Evolutionary conservation across 2,888 invertebrate species (phyloP).

Genomic region (Mimumesa dahlbomi): DNA sequence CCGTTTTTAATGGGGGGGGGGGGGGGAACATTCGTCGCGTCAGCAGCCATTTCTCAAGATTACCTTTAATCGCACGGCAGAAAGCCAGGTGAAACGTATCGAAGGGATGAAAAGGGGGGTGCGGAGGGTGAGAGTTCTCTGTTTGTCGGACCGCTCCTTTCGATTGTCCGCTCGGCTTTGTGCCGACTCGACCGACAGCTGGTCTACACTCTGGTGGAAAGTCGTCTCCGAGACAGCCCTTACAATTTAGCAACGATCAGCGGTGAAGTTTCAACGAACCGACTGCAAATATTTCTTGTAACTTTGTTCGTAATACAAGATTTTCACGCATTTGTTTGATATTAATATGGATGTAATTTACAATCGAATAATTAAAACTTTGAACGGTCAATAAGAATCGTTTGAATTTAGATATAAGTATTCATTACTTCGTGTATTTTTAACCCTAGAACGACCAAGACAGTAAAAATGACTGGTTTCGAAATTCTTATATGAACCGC

Average conservation of each 20-base stretch:
- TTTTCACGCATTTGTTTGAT: no score
- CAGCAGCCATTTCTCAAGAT: conserved; percentile 21
- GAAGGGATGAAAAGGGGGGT: conserved; percentile 49
- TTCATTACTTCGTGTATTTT: no score
- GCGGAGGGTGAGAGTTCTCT: conserved; percentile 57
- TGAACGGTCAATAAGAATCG: no score
- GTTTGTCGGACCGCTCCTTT: conserved; percentile 53
- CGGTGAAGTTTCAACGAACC: conserved; percentile 32
- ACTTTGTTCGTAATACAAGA: no score
- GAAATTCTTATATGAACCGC: no score
- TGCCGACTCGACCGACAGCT: conserved; percentile 54
- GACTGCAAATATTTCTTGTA: not conserved
- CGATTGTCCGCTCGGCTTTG: conserved; percentile 62
- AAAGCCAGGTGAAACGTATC: conserved; percentile 47
- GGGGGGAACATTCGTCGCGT: no score
- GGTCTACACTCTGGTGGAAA: conserved; percentile 36
- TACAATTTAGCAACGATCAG: conserved; percentile 21
- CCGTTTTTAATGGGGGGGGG: no score
- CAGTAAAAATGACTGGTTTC: no score
- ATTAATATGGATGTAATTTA: no score
- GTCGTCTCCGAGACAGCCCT: conserved; percentile 36
- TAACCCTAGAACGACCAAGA: no score
- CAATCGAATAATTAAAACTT: no score
- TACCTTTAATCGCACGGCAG: conserved; percentile 52
- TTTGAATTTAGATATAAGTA: no score